phyloP scores from a whole-genome alignment of 2,888 invertebrate genomes.

The Trichopria drosophilae region DNA sequence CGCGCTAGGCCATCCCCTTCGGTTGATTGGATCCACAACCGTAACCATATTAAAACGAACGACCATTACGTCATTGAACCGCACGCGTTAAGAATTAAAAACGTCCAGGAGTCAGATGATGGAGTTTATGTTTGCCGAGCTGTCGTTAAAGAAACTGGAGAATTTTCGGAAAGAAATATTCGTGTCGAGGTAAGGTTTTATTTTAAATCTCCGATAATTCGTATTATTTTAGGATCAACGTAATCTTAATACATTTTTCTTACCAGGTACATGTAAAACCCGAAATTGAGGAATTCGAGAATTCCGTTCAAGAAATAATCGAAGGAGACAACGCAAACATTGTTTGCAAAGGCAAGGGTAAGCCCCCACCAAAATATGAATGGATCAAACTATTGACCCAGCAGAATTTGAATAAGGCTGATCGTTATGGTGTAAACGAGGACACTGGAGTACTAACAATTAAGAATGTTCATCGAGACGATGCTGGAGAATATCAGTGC shows the following conservation, averaged over 20 bases:
- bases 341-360: slow-evolving; percentile 78
- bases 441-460: slow-evolving; percentile 74
- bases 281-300: slow-evolving; percentile 67
- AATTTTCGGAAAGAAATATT: slow-evolving; percentile 75
- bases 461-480: slow-evolving; percentile 73
- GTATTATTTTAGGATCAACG: slow-evolving; percentile 6
- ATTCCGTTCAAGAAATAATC: slow-evolving; percentile 68
- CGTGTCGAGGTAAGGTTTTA: slow-evolving; percentile 70
- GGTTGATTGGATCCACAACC: slow-evolving; percentile 85
- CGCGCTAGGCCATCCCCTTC: slow-evolving; percentile 81
- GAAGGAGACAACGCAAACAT: slow-evolving; percentile 80
- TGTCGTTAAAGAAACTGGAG: slow-evolving; percentile 74
- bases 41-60: slow-evolving; percentile 69
- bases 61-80: slow-evolving; percentile 74
- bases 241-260: neutral
- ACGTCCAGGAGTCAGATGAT: slow-evolving; percentile 80
- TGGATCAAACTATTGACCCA: slow-evolving; percentile 80
- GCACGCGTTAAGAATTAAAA: slow-evolving; percentile 76
- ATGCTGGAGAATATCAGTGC: slow-evolving; percentile 80
- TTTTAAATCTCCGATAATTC: slow-evolving; percentile 8
- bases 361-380: slow-evolving; percentile 79
- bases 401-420: slow-evolving; percentile 71
- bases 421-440: slow-evolving; percentile 71
- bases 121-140: slow-evolving; percentile 86
- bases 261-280: slow-evolving; percentile 75